A percentile compares a stretch with the other conserved stretches of the same genome.
These are phyloP conservation scores for Rhagophthalmus giganteus DNA, from an alignment of 2,888 invertebrate species.

Conservation along the genomic window DNA sequence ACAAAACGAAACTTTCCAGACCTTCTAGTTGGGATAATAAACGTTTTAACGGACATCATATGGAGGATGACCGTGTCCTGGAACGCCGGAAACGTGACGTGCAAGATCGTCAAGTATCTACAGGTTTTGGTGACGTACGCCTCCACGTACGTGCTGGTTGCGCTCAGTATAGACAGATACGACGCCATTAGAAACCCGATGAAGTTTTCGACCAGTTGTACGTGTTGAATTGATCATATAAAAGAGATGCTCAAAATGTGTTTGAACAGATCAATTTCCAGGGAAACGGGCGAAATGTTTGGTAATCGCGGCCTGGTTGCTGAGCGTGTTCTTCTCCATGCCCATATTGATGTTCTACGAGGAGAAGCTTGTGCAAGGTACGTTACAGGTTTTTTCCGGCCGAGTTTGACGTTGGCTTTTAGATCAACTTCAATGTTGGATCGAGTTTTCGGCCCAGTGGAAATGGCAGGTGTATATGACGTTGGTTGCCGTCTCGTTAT, in stretches of 20 bases:
- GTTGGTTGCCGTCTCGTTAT: conserved; percentile 75
- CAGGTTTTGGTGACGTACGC: conserved; percentile 86
- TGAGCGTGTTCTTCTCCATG: conserved; percentile 77
- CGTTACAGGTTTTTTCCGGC: conserved; percentile 19
- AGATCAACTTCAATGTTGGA: conserved; percentile 82
- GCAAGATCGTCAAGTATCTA: conserved; percentile 37
- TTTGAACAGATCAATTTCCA: conserved; percentile 52
- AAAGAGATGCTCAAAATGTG: no score
- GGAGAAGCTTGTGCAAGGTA: conserved; percentile 73
- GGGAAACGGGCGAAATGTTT: conserved; percentile 81
- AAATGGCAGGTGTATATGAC: conserved; percentile 88
- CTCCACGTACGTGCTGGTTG: conserved; percentile 88
- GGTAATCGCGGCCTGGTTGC: conserved; percentile 78
- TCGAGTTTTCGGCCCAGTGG: conserved; percentile 71
- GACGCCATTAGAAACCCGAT: conserved; percentile 92
- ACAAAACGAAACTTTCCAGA: no score
- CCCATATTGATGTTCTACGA: conserved; percentile 80
- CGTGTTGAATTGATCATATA: conserved; percentile 64
- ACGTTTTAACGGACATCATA: no score
- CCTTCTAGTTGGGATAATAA: no score
- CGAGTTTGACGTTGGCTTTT: conserved; percentile 12
- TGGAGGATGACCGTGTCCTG: no score
- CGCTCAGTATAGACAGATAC: conserved; percentile 86
- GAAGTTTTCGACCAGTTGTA: conserved; percentile 91
- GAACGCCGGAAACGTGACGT: no score